These are phyloP conservation scores for Chloroclystis v-ata DNA, from an alignment of 2,888 invertebrate genomes.

Conservation along the genomic window DNA sequence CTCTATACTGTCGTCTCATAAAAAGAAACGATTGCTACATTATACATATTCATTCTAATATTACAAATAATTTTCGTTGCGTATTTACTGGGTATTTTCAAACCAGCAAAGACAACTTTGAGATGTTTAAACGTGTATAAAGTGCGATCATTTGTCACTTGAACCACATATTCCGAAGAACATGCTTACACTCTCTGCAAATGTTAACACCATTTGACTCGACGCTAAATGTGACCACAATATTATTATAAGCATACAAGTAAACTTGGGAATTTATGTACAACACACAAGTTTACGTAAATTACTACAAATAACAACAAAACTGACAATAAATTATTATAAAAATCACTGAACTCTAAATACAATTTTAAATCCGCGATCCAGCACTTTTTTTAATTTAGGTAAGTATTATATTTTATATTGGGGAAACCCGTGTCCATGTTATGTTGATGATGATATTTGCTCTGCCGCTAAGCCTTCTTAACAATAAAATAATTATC, in stretches of 20 bases:
- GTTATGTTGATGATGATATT: too few species aligned
- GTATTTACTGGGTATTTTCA: conserved; percentile 10
- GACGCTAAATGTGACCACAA: conserved; percentile 32
- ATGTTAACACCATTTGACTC: conserved; percentile 38
- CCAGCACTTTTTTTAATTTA: too few species aligned
- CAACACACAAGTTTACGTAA: neutral
- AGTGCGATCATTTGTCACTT: conserved; percentile 38
- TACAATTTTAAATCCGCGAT: too few species aligned
- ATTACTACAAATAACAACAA: neutral
- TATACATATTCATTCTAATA: too few species aligned
- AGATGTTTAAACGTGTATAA: conserved; percentile 37
- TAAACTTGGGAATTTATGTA: conserved; percentile 1
- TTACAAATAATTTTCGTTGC: conserved; percentile 2
- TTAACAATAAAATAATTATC: too few species aligned
- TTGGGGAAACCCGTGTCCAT: too few species aligned
- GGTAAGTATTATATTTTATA: too few species aligned
- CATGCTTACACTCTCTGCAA: conserved; percentile 33
- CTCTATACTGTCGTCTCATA: too few species aligned
- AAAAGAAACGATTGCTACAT: too few species aligned
- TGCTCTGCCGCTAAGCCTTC: too few species aligned
- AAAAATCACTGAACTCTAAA: too few species aligned
- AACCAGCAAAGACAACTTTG: conserved; percentile 26
- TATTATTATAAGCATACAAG: conserved; percentile 27
- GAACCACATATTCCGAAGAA: conserved; percentile 35
- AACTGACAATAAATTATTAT: too few species aligned